A percentile compares a stretch with the other conserved stretches of the same genome.
Evolutionary conservation across 2,113 vertebrate genomes (phyloP).

Genomic region (Anolis sagrei): DNA sequence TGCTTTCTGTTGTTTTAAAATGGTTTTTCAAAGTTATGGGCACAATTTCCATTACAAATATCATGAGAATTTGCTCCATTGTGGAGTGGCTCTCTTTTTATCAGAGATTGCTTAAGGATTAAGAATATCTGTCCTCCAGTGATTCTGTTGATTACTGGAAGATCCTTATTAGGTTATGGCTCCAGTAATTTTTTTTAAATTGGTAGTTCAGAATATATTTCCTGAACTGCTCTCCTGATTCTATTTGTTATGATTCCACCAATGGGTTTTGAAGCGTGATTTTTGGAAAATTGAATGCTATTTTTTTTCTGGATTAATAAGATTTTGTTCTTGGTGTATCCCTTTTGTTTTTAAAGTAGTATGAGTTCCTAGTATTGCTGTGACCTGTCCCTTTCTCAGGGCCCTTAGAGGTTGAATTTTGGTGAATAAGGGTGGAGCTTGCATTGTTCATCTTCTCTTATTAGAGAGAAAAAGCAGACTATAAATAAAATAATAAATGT

Average conservation of each 20-base stretch:
- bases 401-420: background rate
- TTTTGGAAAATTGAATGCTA: background rate
- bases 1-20: background rate
- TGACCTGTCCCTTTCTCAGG: background rate
- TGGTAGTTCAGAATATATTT: background rate
- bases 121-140: background rate
- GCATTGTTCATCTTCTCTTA: background rate
- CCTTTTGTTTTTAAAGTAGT: background rate
- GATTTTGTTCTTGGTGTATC: background rate
- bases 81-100: background rate
- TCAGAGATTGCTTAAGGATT: background rate
- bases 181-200: background rate
- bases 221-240: background rate
- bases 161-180: background rate
- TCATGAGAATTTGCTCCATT: background rate
- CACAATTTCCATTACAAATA: background rate
- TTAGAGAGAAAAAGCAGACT: too few species aligned
- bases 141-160: background rate
- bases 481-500: too few species aligned
- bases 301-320: background rate
- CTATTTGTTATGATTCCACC: too few species aligned
- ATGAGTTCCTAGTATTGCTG: background rate
- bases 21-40: background rate
- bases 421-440: background rate
- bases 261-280: too few species aligned